These are phyloP conservation scores for Noturus placidus DNA, from an alignment of 2,113 vertebrate species.

Conservation along the genomic window DNA sequence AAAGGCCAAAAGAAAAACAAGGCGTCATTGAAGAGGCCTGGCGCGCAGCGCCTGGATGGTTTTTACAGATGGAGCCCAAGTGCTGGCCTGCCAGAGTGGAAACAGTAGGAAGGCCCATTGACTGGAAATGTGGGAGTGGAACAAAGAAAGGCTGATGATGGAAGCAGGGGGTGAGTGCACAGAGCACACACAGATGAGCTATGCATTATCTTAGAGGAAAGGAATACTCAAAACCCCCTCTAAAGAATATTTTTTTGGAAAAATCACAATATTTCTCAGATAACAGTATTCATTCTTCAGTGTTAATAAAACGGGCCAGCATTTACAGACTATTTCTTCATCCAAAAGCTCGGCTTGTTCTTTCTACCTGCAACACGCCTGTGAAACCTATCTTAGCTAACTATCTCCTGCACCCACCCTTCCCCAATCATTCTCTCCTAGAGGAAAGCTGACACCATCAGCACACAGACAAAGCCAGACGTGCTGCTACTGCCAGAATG, in stretches of 20 bases:
- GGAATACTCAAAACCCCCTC: slow-evolving; percentile 2
- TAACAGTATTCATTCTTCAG: slow-evolving; percentile 12
- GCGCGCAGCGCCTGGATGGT: slow-evolving; percentile 54
- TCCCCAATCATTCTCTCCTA: slow-evolving; percentile 57
- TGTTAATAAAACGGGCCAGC: slow-evolving; percentile 9
- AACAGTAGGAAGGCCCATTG: slow-evolving; percentile 61
- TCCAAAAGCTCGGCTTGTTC: slow-evolving; percentile 20
- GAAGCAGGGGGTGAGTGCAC: slow-evolving; percentile 33
- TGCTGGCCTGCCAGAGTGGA: slow-evolving; percentile 65
- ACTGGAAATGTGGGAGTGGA: slow-evolving; percentile 56
- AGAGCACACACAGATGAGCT: slow-evolving; percentile 38
- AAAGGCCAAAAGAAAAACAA: slow-evolving; percentile 72
- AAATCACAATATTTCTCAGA: slow-evolving; percentile 1
- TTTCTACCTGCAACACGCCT: slow-evolving; percentile 58
- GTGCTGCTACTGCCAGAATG: slow-evolving; percentile 45
- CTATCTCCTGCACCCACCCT: slow-evolving; percentile 48
- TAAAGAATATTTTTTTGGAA: too few species aligned
- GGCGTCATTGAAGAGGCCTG: slow-evolving; percentile 67
- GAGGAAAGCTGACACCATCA: slow-evolving; percentile 59
- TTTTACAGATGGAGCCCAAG: slow-evolving; percentile 70
- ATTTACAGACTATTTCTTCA: slow-evolving; percentile 23
- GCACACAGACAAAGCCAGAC: slow-evolving; percentile 48
- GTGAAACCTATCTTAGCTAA: slow-evolving; percentile 62
- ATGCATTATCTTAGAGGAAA: slow-evolving; percentile 26
- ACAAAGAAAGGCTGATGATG: slow-evolving; percentile 48